Evolutionary conservation across 2,888 invertebrate genomes (phyloP).

Genomic region (Microctonus aethiopoides): DNA sequence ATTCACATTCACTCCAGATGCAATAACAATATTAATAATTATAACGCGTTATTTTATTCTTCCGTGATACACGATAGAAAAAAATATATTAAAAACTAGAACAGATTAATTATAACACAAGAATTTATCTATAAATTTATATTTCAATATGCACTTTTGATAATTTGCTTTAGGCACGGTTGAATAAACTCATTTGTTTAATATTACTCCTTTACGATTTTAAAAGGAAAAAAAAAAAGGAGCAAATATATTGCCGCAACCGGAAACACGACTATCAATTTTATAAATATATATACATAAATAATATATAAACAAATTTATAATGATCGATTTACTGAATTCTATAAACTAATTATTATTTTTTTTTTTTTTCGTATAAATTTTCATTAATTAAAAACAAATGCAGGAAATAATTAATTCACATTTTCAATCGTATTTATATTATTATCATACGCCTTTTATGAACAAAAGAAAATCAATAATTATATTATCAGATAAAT

Average conservation of each 20-base stretch:
- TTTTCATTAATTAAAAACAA: background rate
- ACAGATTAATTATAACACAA: background rate
- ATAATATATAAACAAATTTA: background rate
- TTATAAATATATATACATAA: too few species aligned
- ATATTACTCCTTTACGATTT: background rate
- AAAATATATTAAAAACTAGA: background rate
- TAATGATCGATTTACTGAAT: background rate
- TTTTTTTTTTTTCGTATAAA: background rate
- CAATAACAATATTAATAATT: conserved; percentile 19
- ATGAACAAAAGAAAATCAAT: background rate
- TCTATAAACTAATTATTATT: background rate
- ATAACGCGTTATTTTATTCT: conserved; percentile 35
- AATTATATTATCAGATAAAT: background rate
- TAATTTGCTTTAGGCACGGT: conserved; percentile 48
- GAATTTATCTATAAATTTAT: conserved; percentile 40
- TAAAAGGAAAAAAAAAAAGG: background rate
- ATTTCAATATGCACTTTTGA: conserved; percentile 53
- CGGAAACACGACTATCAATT: background rate
- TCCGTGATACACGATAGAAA: conserved; percentile 17
- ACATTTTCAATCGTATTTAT: background rate
- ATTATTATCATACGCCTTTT: background rate
- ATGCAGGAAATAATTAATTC: background rate
- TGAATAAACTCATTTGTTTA: conserved; percentile 21
- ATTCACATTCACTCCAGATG: conserved; percentile 17
- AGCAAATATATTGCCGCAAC: background rate